A percentile compares a stretch with the other conserved stretches of the same genome.
Conservation (phyloP, 2,113 vertebrate species). For the Oncorhynchus kisutch region DNA sequence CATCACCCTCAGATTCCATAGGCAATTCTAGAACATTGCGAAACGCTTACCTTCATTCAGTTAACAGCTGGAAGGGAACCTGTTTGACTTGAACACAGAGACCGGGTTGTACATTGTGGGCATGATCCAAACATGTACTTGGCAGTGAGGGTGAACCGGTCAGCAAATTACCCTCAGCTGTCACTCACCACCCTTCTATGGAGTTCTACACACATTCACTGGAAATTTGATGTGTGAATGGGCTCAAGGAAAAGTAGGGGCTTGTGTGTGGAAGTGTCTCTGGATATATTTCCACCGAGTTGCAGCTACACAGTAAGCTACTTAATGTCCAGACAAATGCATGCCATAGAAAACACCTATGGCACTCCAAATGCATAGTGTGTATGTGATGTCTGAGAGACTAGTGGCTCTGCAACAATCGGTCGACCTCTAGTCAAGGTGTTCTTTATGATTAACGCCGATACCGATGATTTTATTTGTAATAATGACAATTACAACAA, state of each 20-base stretch:
- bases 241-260: not conserved
- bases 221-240: not conserved
- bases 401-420: not conserved
- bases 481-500: too few species aligned
- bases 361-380: not conserved
- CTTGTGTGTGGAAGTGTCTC: too few species aligned
- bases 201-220: not conserved
- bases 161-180: conserved; percentile 5
- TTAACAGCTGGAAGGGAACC: conserved; percentile 15
- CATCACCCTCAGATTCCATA: not conserved
- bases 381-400: too few species aligned
- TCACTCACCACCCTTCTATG: too few species aligned
- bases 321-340: not conserved
- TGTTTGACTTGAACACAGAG: conserved; percentile 10
- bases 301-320: too few species aligned
- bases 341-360: not conserved
- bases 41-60: not conserved
- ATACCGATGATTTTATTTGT: too few species aligned
- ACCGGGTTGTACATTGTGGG: not conserved
- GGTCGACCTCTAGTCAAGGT: too few species aligned
- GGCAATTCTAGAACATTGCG: not conserved
- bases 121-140: not conserved
- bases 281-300: too few species aligned
- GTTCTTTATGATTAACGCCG: too few species aligned
- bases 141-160: not conserved